Base-by-base conservation (phyloP, 2,888 invertebrate species). In the Pegoplata infirma region DNA sequence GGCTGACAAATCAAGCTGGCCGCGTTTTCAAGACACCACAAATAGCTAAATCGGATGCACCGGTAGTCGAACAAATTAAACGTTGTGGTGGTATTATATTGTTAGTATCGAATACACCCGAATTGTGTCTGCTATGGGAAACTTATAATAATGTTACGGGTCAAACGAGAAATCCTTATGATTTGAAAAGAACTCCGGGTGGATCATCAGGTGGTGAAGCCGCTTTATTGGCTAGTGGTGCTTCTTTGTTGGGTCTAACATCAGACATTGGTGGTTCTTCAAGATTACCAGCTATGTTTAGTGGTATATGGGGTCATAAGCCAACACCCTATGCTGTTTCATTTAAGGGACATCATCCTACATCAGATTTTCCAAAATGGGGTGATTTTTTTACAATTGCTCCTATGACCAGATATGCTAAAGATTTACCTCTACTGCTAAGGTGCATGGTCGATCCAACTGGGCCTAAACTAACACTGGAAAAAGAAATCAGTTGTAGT, bases 301-400 rank as follows among this genome's bases (percentile, higher is more conserved):
- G 95, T 85, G 98, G 98, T 19, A 92, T 98, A 68, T 98, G 94
- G 90, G 97, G 97, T n/a, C 97, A 98, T 87, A 97, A 97, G 86
- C 95, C 97, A 0, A 93, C 95, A 49, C 93, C 94, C 1, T 92
- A 92, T 82, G 91, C 92, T 4, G 90, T 94, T 3, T 93, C 94
- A 0, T 90, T 91, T 73, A 90, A 91, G 83, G 95, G 94, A 0
- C 95, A 95, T 83, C 91, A 92, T 76, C 95, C 95, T 1, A 91
- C 91, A 71, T 92, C 93, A 79, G 88, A 90, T 56, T 90, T 92
- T 21, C 91, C 91, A 7, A 87, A 88, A 75, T 94, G 94, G 91
- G 91, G 92, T 36, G 91, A 92, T 67, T 94, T 94, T 86, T 94
- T 97, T 66, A 92, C 94, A 21, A 91, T 97, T 46, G 98, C 97